phyloP scores from a whole-genome alignment of 2,113 vertebrate genomes.

The Oreamnos americanus region DNA sequence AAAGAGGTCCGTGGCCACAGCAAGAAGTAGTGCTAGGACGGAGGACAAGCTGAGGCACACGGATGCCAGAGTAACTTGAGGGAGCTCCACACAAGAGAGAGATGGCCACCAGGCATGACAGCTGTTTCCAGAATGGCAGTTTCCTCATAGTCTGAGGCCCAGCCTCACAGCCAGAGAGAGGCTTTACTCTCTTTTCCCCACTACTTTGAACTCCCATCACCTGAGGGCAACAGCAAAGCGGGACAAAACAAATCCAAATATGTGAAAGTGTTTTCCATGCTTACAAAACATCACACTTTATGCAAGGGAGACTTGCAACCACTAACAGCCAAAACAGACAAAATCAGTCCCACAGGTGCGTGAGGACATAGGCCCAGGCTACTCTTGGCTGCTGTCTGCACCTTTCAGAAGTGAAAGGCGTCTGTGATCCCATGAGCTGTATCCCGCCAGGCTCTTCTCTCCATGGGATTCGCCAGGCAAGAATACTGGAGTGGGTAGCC shows the following conservation, averaged over 20 bases:
- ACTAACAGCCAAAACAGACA: conserved; percentile 10
- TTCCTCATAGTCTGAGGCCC: not conserved
- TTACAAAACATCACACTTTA: not conserved
- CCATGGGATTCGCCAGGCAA: not conserved
- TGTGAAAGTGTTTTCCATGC: not conserved
- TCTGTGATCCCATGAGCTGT: not conserved
- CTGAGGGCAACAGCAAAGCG: not conserved
- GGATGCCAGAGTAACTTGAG: not conserved
- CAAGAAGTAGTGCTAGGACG: not conserved
- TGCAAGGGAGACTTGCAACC: not conserved
- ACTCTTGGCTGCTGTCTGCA: not conserved
- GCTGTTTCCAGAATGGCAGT: not conserved
- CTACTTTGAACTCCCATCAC: not conserved
- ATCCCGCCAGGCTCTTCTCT: not conserved
- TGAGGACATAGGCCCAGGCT: not conserved
- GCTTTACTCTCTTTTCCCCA: not conserved
- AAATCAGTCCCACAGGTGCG: conserved; percentile 43
- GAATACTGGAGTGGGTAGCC: not conserved
- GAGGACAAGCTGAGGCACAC: not conserved
- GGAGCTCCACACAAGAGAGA: not conserved
- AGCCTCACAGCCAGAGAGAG: not conserved
- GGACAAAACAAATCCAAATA: not conserved
- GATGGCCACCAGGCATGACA: not conserved
- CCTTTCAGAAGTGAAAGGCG: not conserved
- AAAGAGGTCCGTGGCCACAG: not conserved